phyloP scores from a whole-genome alignment of 2,888 invertebrate genomes.

The Limenitis camilla region DNA sequence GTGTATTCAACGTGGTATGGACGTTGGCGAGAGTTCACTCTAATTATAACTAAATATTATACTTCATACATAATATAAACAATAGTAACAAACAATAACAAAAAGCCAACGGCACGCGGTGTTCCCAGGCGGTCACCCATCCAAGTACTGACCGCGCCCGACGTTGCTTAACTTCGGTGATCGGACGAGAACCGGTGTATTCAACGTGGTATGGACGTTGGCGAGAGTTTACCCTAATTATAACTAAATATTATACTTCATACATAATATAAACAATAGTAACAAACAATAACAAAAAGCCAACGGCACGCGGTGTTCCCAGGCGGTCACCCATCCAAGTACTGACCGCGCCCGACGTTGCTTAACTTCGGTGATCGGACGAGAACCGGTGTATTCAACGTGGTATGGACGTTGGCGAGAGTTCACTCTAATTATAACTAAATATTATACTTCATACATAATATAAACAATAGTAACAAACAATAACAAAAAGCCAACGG shows the following conservation, averaged over 20 bases:
- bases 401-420: constrained; percentile 59
- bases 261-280: no score
- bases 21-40: no score
- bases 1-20: constrained; percentile 64
- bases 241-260: no score
- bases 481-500: constrained; percentile 23
- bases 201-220: constrained; percentile 64
- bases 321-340: constrained; percentile 63
- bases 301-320: constrained; percentile 26
- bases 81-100: no score
- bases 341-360: constrained; percentile 67
- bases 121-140: constrained; percentile 52
- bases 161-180: constrained; percentile 47
- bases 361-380: constrained; percentile 71
- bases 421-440: no score
- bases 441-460: no score
- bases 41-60: no score
- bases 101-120: constrained; percentile 47
- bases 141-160: constrained; percentile 47
- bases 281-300: constrained; percentile 19
- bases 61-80: no score
- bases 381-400: constrained; percentile 67
- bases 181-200: constrained; percentile 53
- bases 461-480: no score
- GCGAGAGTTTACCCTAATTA: constrained; percentile 18